phyloP scores from a whole-genome alignment of 1,140 invertebrate genomes.

The Drosophila ogumai region DNA sequence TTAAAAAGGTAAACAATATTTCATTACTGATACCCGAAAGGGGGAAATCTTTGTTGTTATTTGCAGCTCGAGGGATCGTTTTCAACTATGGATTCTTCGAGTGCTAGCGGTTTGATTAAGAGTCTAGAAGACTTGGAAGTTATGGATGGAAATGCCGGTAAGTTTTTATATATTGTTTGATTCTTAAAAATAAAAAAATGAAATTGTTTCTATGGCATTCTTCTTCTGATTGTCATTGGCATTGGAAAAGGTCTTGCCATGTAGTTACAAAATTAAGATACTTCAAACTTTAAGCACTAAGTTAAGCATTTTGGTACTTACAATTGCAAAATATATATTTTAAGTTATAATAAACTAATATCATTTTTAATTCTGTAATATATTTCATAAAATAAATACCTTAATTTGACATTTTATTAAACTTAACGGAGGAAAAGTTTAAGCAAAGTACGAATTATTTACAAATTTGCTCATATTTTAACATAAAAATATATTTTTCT shows the following conservation, averaged over 20 bases:
- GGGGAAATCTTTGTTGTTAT: conserved; percentile 5
- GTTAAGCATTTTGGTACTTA: background rate
- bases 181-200: background rate
- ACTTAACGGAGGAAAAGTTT: too few relatives aligned
- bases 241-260: background rate
- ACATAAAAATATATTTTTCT: too few relatives aligned
- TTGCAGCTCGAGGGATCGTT: background rate
- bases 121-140: background rate
- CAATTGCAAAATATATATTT: background rate
- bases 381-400: background rate
- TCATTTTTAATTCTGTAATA: background rate
- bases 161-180: background rate
- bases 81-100: background rate
- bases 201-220: background rate
- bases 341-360: background rate
- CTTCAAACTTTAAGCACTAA: too few relatives aligned
- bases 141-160: background rate
- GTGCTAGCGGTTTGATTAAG: background rate
- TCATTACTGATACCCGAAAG: background rate
- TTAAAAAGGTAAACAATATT: conserved; percentile 12
- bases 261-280: background rate
- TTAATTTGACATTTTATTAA: background rate
- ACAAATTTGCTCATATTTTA: too few relatives aligned
- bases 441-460: too few relatives aligned
- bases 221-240: background rate